Percentiles rank a stretch among this genome's conserved stretches.
Conservation (phyloP, 2,113 vertebrate species). For the Mesoclemmys tuberculata region DNA sequence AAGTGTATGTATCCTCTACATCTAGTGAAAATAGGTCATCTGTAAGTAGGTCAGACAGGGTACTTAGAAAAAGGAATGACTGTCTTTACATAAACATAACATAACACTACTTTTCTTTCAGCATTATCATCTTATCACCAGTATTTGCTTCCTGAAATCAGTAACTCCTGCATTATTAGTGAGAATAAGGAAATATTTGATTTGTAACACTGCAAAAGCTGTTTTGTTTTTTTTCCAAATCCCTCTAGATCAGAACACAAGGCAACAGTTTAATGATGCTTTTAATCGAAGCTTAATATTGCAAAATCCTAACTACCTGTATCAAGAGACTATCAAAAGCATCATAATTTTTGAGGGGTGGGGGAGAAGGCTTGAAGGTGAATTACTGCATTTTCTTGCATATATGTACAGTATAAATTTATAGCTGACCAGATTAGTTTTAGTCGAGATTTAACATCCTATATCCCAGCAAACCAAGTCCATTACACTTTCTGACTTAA, state of each 20-base stretch:
- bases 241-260: background rate
- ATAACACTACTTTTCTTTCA: background rate
- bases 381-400: background rate
- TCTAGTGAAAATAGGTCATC: constrained; percentile 69
- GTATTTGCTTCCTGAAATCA: constrained; percentile 15
- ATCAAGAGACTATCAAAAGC: background rate
- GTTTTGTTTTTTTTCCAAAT: constrained; percentile 3
- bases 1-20: constrained; percentile 34
- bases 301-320: constrained; percentile 28
- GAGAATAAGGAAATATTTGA: background rate
- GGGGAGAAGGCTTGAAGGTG: background rate
- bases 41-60: constrained; percentile 73
- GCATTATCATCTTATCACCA: background rate
- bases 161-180: background rate
- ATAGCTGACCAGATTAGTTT: background rate
- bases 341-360: background rate
- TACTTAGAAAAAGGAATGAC: constrained; percentile 45
- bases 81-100: constrained; percentile 31
- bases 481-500: background rate
- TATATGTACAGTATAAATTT: background rate
- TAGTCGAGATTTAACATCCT: background rate
- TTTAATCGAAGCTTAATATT: constrained; percentile 31
- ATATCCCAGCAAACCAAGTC: background rate
- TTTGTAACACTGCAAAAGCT: background rate
- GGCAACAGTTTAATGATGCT: background rate